These are phyloP conservation scores for Drosophila stalkeri DNA, from an alignment of 2,888 invertebrate genomes.

Conservation along the genomic window DNA sequence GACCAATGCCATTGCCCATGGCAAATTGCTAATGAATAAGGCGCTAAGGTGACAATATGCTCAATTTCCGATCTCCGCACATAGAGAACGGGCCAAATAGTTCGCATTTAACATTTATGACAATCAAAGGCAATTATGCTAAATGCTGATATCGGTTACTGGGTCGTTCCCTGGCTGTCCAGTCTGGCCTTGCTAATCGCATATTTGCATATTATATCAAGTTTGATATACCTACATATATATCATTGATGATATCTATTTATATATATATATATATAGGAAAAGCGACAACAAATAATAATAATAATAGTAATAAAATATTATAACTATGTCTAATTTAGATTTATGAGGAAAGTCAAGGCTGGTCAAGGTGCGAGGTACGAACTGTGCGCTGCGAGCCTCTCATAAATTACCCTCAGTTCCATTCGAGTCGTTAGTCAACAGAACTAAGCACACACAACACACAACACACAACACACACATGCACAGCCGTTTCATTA, in stretches of 20 bases:
- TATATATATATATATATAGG: background rate
- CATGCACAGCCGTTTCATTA: constrained; percentile 3
- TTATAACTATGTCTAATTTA: constrained; percentile 61
- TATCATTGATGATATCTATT: background rate
- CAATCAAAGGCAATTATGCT: constrained; percentile 58
- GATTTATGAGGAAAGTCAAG: constrained; percentile 71
- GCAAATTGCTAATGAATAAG: constrained; percentile 47
- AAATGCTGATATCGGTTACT: constrained; percentile 62
- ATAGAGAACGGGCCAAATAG: constrained; percentile 2
- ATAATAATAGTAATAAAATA: constrained; percentile 38
- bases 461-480: constrained; percentile 11
- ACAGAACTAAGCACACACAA: constrained; percentile 32
- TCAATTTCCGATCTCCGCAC: background rate
- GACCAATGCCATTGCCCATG: constrained; percentile 16
- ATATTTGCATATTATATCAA: constrained; percentile 5
- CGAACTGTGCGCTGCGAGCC: constrained; percentile 13
- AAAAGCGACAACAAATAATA: constrained; percentile 22
- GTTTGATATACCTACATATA: background rate
- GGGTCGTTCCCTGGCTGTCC: constrained; percentile 38
- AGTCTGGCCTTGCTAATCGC: constrained; percentile 2
- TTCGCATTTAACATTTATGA: constrained; percentile 20
- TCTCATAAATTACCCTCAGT: constrained; percentile 32
- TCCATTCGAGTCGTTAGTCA: constrained; percentile 44
- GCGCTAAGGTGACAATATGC: constrained; percentile 50
- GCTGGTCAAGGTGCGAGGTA: constrained; percentile 34